Conservation (phyloP, 1,140 invertebrate genomes). For the Bemisia tabaci region DNA sequence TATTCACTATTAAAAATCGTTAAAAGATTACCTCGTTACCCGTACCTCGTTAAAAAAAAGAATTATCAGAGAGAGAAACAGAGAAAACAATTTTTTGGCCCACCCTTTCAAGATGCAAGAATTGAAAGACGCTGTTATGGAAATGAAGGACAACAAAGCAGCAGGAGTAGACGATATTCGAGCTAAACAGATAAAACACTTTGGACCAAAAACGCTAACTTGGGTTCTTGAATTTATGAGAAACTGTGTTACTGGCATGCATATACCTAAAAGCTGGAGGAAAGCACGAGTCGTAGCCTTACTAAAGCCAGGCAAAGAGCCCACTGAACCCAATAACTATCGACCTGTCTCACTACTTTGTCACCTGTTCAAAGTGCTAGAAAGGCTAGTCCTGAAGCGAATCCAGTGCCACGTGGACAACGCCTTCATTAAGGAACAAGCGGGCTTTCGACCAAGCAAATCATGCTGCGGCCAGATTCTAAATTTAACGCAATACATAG, state of each 20-base stretch:
- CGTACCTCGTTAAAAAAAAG: too few relatives aligned
- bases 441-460: slow-evolving; percentile 13
- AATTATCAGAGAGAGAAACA: too few relatives aligned
- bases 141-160: slow-evolving; percentile 11
- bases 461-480: slow-evolving; percentile 14
- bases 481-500: slow-evolving; percentile 14
- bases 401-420: slow-evolving; percentile 6
- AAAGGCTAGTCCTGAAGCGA: slow-evolving; percentile 12
- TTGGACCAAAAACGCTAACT: slow-evolving; percentile 8
- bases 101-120: too few relatives aligned
- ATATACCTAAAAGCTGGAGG: slow-evolving; percentile 15
- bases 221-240: slow-evolving; percentile 13
- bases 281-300: slow-evolving; percentile 14
- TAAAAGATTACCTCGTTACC: too few relatives aligned
- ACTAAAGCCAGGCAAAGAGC: slow-evolving; percentile 15
- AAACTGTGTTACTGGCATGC: slow-evolving; percentile 7
- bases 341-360: slow-evolving; percentile 14
- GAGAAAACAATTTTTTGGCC: too few relatives aligned
- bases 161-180: slow-evolving; percentile 9
- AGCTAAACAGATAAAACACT: slow-evolving; percentile 13
- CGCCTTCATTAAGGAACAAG: slow-evolving; percentile 10
- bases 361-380: slow-evolving; percentile 13
- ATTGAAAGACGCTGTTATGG: slow-evolving; percentile 7
- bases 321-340: slow-evolving; percentile 12
- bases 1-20: too few relatives aligned